A percentile compares a stretch with the other conserved stretches of the same genome.
Evolutionary conservation across 2,888 invertebrate genomes (phyloP).

Genomic region (Xestia ashworthii): DNA sequence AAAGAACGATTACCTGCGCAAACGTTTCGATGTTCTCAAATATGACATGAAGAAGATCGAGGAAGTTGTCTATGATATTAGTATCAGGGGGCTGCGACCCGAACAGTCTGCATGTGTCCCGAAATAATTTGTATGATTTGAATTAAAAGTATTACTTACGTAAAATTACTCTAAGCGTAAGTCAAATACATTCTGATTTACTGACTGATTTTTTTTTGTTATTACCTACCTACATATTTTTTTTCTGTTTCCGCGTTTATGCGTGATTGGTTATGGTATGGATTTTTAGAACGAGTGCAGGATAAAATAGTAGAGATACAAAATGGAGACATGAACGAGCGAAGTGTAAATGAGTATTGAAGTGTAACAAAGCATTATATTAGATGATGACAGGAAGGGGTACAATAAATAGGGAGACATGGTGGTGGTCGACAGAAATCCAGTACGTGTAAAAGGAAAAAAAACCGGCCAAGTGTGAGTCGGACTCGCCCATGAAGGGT

Average conservation of each 20-base stretch:
- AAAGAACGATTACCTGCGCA: constrained; percentile 97
- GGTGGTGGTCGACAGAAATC: no score
- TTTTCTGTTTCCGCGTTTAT: background rate
- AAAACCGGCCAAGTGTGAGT: no score
- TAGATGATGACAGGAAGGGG: no score
- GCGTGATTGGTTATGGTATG: no score
- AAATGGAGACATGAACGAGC: no score
- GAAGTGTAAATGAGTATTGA: no score
- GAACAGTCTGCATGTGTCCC: background rate
- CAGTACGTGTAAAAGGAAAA: no score
- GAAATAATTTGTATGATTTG: background rate
- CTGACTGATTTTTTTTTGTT: background rate
- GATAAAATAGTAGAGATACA: no score
- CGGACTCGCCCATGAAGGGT: no score
- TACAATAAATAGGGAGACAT: no score
- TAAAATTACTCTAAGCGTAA: background rate
- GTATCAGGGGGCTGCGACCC: constrained; percentile 93
- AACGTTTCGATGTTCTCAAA: constrained; percentile 96
- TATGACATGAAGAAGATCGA: constrained; percentile 98
- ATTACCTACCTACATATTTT: background rate
- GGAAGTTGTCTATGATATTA: constrained; percentile 97
- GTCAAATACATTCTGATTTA: constrained; percentile 25
- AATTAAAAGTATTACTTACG: constrained; percentile 27
- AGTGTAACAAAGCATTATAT: no score
- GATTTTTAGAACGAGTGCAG: no score